Conservation (phyloP, 2,888 invertebrate species). For the Chrysotoxum bicinctum region DNA sequence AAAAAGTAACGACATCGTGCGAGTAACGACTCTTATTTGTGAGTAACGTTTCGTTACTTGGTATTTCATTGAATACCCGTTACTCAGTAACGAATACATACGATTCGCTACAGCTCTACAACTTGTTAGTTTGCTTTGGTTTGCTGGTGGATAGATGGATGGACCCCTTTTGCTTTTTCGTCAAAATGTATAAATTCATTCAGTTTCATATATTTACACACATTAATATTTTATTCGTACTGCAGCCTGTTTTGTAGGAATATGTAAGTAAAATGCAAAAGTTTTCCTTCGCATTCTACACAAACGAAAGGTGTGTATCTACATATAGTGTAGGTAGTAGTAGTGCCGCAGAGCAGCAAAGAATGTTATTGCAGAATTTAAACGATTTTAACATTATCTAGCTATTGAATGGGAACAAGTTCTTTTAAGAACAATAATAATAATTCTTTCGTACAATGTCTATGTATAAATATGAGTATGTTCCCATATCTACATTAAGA, state of each 20-base stretch:
- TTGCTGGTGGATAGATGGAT: conserved; percentile 61
- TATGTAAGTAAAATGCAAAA: conserved; percentile 38
- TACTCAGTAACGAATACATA: too few species aligned
- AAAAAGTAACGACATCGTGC: too few species aligned
- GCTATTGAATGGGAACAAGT: conserved; percentile 61
- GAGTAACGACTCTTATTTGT: too few species aligned
- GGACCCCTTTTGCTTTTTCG: conserved; percentile 71
- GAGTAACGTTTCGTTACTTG: too few species aligned
- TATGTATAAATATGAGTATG: too few species aligned
- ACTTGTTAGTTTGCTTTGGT: conserved; percentile 69
- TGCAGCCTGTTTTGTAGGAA: neutral
- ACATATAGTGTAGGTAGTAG: neutral
- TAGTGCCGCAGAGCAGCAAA: conserved; percentile 19
- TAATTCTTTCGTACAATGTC: neutral
- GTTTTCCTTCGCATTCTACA: conserved; percentile 15
- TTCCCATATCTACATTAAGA: neutral
- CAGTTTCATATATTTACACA: conserved; percentile 33
- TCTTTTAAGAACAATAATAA: conserved; percentile 26
- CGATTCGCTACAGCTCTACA: too few species aligned
- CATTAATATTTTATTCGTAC: conserved; percentile 20
- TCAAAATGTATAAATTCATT: conserved; percentile 41
- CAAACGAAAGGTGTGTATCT: neutral
- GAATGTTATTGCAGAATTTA: conserved; percentile 61
- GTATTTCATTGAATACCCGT: too few species aligned
- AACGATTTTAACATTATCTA: conserved; percentile 55